Evolutionary conservation across 1,140 invertebrate species (phyloP).

Genomic region (Drosophila ogumai): DNA sequence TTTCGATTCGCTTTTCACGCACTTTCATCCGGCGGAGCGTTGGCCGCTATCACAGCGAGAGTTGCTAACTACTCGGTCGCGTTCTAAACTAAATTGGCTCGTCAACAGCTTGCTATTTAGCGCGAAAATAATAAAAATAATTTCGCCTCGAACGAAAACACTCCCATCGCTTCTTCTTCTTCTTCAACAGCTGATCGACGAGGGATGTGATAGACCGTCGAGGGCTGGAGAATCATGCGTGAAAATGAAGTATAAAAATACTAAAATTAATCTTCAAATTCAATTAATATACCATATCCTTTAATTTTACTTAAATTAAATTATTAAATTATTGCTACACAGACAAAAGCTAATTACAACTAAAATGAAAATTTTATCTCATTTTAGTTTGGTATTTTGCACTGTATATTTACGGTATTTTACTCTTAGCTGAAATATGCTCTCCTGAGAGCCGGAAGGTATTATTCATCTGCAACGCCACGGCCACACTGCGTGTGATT

Average conservation of each 20-base stretch:
- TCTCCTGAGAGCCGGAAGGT: neutral
- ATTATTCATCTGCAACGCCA: neutral
- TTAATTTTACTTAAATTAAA: no score
- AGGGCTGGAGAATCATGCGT: neutral
- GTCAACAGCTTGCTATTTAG: constrained; percentile 49
- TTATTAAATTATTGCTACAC: no score
- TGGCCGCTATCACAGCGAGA: constrained; percentile 32
- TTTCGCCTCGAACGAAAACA: constrained; percentile 65
- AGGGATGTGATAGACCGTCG: neutral
- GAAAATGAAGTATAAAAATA: neutral
- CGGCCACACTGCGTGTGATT: constrained; percentile 7
- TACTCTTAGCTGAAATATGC: neutral
- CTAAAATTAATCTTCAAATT: no score
- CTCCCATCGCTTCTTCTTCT: constrained; percentile 72
- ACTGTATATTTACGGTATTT: neutral
- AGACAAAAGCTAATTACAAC: neutral
- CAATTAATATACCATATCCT: no score
- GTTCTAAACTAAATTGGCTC: constrained; percentile 46
- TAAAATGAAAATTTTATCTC: no score
- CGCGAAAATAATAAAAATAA: constrained; percentile 63
- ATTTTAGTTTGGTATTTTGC: neutral
- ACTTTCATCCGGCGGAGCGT: constrained; percentile 26
- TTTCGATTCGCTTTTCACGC: constrained; percentile 50
- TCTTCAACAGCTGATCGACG: constrained; percentile 85
- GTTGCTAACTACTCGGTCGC: constrained; percentile 14